Conservation (phyloP, 2,113 vertebrate genomes). For the Arvicanthis niloticus region DNA sequence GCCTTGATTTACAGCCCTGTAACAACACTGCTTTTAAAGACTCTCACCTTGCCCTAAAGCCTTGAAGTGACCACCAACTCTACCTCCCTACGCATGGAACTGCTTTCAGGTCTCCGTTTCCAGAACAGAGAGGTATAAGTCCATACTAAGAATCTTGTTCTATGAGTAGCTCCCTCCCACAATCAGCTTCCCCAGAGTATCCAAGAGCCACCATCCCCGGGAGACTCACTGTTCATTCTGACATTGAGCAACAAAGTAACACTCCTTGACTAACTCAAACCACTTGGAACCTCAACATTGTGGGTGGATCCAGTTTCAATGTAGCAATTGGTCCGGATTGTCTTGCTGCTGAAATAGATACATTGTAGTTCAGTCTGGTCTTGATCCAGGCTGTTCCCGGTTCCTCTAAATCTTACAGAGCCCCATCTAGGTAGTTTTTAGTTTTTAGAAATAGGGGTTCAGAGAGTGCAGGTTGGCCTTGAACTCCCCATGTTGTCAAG, state of each 20-base stretch:
- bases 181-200: background rate
- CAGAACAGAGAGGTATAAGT: background rate
- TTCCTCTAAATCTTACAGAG: background rate
- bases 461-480: background rate
- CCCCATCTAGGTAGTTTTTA: background rate
- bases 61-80: background rate
- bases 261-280: background rate
- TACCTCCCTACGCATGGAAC: too few relatives aligned
- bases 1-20: background rate
- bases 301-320: background rate
- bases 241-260: too few relatives aligned
- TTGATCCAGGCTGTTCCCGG: background rate
- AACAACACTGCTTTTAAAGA: background rate
- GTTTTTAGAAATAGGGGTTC: background rate
- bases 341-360: too few relatives aligned
- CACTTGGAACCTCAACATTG: too few relatives aligned
- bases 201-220: background rate
- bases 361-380: too few relatives aligned
- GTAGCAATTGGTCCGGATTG: too few relatives aligned
- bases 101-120: background rate
- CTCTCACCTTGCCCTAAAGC: background rate
- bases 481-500: background rate
- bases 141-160: background rate
- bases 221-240: background rate
- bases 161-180: background rate